Evolutionary conservation across 2,797 vertebrate genomes (phyloP).

Genomic region (Malacoraja senta): DNA sequence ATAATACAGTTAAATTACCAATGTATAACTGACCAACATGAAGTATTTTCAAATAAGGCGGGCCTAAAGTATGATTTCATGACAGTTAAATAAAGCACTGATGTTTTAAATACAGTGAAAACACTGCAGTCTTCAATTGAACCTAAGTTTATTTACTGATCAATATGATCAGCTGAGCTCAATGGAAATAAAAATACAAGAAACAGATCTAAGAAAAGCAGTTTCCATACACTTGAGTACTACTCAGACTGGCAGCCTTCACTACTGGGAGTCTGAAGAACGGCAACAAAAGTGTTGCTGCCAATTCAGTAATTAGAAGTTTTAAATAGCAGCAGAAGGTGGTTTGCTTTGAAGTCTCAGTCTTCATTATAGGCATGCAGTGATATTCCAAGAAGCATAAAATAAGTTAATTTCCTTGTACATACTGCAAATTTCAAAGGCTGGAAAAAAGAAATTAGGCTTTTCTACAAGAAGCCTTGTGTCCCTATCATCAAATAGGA

Average conservation of each 20-base stretch:
- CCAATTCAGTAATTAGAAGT: constrained; percentile 66
- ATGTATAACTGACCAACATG: constrained; percentile 76
- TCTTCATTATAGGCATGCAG: constrained; percentile 59
- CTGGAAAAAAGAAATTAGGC: constrained; percentile 47
- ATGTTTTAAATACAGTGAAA: constrained; percentile 86
- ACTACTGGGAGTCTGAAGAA: constrained; percentile 74
- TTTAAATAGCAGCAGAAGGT: constrained; percentile 66
- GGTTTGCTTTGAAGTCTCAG: constrained; percentile 57
- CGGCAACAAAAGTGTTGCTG: constrained; percentile 58
- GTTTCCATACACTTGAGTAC: constrained; percentile 72
- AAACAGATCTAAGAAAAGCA: constrained; percentile 64
- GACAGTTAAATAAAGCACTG: constrained; percentile 78
- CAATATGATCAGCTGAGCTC: constrained; percentile 98
- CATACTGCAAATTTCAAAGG: constrained; percentile 55
- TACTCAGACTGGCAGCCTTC: constrained; percentile 81
- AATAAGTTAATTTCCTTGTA: constrained; percentile 47
- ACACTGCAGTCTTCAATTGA: constrained; percentile 81
- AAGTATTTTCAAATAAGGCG: constrained; percentile 72
- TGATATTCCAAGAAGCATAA: constrained; percentile 51
- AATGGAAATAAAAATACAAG: constrained; percentile 62
- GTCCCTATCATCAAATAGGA: constrained; percentile 7
- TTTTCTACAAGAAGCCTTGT: constrained; percentile 41
- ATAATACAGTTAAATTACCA: constrained; percentile 89
- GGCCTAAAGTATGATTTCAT: constrained; percentile 62
- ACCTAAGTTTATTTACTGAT: constrained; percentile 85